Base-by-base conservation (phyloP, 2,797 vertebrate genomes). In the Phataginus tetradactyla region DNA sequence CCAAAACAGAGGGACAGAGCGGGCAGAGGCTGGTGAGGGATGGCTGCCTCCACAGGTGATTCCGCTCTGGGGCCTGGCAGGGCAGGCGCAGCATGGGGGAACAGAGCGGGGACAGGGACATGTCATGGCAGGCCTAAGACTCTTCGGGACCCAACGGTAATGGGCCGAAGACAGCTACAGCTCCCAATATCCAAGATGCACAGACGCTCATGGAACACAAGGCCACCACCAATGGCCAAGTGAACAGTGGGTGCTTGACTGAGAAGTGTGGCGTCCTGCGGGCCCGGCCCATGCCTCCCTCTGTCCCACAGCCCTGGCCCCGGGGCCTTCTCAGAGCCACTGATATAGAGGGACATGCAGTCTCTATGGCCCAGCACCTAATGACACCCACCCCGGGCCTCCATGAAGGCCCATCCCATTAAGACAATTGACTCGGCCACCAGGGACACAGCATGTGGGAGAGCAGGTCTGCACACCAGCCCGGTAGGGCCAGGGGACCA, bases 401-500 rank as follows among this genome's bases (percentile, higher is more conserved):
- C 42, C 25, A n/a, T 0, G 0, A 39, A n/a, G 0, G 29, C 2
- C 61, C 6, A 21, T 23, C 10, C 29, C 49, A 37, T n/a, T 6
- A 10, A 49, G 69, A 61, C 57, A 77, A 32, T 21, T 4, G 21
- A 34, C 5, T 0, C 7, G 29, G 51, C 4, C 75, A 39, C 17
- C n/a, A 21, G 51, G 51, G 42, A 53, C 27, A 7, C 3, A n/a
- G 66, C 17, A 23, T 0, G n/a, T 2, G 14, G 45, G 27, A 0
- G 4, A 45, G 9, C 15, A 17, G 51, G 23, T 20, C 27, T 12
- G 27, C 12, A 69, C 11, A 5, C 0, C 5, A 71, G 69, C 17
- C 9, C 14, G 18, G 5, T n/a, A 9, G 39, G 45, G 12, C 1
- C 0, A 0, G 3, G 1, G 27, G 18, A 18, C 18, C 25, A 9